Evolutionary conservation across 2,888 invertebrate species (phyloP).

Genomic region (Alsophila aescularia): DNA sequence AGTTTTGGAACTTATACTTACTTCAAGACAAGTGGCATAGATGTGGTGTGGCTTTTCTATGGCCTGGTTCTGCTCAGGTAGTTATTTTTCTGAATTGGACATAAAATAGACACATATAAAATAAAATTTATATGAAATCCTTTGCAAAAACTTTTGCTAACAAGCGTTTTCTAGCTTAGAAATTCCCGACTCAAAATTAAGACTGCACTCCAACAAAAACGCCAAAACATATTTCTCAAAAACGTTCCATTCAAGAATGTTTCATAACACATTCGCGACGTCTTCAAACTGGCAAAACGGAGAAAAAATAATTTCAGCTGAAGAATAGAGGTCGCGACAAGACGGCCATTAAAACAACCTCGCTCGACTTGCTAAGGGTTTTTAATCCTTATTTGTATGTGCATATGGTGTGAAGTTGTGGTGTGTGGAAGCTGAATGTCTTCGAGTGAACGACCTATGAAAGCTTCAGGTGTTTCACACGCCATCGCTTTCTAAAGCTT

Average conservation of each 20-base stretch:
- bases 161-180: neutral
- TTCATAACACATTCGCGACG: conserved; percentile 36
- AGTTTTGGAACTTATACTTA: too few species aligned
- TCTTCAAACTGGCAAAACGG: conserved; percentile 34
- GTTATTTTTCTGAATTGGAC: too few species aligned
- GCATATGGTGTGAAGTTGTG: conserved; percentile 42
- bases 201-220: conserved; percentile 18
- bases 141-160: neutral
- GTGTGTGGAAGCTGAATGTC: conserved; percentile 28
- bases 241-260: conserved; percentile 25
- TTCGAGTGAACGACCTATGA: conserved; percentile 71
- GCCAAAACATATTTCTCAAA: conserved; percentile 22
- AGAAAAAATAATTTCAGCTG: conserved; percentile 32
- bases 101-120: neutral
- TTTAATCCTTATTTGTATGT: conserved; percentile 38
- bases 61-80: too few species aligned
- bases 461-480: conserved; percentile 76
- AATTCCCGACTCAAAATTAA: conserved; percentile 2
- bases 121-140: neutral
- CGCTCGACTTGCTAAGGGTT: conserved; percentile 39
- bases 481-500: conserved; percentile 64
- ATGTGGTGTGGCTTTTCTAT: too few species aligned
- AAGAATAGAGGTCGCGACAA: conserved; percentile 45
- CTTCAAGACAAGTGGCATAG: too few species aligned
- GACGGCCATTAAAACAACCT: conserved; percentile 43